Base-by-base conservation (phyloP, 2,888 invertebrate genomes). In the Leptopilina syphax region DNA sequence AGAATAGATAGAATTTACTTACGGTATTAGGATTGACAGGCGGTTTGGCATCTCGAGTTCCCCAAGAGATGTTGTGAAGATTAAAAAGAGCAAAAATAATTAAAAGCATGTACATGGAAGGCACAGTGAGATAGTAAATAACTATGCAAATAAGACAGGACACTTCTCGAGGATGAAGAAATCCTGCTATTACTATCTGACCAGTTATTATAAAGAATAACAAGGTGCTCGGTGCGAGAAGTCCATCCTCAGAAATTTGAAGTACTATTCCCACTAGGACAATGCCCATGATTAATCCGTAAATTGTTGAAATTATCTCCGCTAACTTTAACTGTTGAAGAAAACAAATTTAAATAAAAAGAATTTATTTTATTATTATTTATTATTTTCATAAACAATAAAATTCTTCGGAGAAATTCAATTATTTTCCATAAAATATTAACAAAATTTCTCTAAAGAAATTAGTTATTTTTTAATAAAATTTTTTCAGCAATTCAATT, bases 31-130 rank as follows among this genome's bases (percentile, higher is more conserved):
- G 65, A 50, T 92, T 92, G 7, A 92, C 76, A 7, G 78, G 44
- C 4, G 80, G 79, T 73, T 85, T 86, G 7, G 86, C 95, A 91
- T 98, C 98, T 81, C 98, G 93, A 0, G 98, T 98, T 6, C 98
- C 98, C 98, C 98, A 98, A 1, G 96, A 95, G 4, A 98, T 96
- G 88, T 97, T 96, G 91, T 98, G 97, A 93, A 98, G 94, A 91
- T 98, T 98, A 90, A 98, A 97, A 44, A 98, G 93, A 0, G 98
- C 97, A 91, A 97, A 98, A 79, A 98, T 96, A 84, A 98, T 96
- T 78, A 98, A 93, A 89, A 98, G 93, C 94, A 98, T 95, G 91
- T 98, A 98, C 96, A 98, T 98, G 84, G 97, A 97, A 0, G 98
- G 98, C 77, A 98, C 97, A 7, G 98, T 97, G 70, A 98, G 95